These are phyloP conservation scores for Paralichthys olivaceus DNA, from an alignment of 2,113 vertebrate genomes.

Conservation along the genomic window DNA sequence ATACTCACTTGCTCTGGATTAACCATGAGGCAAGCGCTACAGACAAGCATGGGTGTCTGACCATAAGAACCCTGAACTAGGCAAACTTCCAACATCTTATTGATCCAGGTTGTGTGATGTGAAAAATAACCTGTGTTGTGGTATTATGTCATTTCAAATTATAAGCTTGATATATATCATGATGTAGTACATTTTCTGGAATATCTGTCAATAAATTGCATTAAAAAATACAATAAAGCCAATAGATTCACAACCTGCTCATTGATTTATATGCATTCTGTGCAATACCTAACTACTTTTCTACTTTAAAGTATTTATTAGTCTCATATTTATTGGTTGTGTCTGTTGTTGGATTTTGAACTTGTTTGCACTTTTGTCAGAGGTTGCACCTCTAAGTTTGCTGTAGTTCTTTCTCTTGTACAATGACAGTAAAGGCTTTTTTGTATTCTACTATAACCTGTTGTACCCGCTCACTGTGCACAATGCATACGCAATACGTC, in stretches of 20 bases:
- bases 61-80: background rate
- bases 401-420: too few relatives aligned
- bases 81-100: background rate
- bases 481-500: too few relatives aligned
- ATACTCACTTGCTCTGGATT: constrained; percentile 30
- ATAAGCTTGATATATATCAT: background rate
- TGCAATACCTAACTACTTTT: too few relatives aligned
- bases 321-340: too few relatives aligned
- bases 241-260: background rate
- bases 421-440: too few relatives aligned
- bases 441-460: too few relatives aligned
- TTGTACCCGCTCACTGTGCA: too few relatives aligned
- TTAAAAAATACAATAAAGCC: background rate
- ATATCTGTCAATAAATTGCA: background rate
- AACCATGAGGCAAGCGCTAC: background rate
- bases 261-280: background rate
- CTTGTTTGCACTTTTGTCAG: too few relatives aligned
- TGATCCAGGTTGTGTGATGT: background rate
- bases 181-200: background rate
- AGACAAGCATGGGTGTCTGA: background rate
- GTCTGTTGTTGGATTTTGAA: too few relatives aligned
- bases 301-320: too few relatives aligned
- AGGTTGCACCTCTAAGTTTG: too few relatives aligned
- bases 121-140: background rate
- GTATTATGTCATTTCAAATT: background rate